Evolutionary conservation across 1,140 invertebrate species (phyloP).

Genomic region (Helicoverpa armigera): DNA sequence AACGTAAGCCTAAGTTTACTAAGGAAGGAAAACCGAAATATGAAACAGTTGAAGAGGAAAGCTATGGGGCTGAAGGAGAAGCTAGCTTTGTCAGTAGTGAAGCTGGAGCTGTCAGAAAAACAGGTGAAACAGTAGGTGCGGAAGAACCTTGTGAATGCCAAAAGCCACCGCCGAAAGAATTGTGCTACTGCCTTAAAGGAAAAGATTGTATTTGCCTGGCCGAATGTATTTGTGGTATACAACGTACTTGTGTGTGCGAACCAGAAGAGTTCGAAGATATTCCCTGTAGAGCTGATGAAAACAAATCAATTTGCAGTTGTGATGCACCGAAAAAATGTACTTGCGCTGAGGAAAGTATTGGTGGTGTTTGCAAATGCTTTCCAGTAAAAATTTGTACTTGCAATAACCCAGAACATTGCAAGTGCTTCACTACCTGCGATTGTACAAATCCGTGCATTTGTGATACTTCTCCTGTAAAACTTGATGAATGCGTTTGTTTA

Average conservation of each 20-base stretch:
- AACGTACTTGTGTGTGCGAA: slow-evolving; percentile 68
- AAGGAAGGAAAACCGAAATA: background rate
- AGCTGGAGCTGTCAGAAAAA: slow-evolving; percentile 5
- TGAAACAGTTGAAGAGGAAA: background rate
- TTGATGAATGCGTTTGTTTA: slow-evolving; percentile 69
- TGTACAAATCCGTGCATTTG: slow-evolving; percentile 74
- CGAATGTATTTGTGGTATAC: slow-evolving; percentile 71
- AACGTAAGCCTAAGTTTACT: slow-evolving; percentile 63
- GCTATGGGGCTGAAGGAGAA: background rate
- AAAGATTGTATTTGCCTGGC: slow-evolving; percentile 67
- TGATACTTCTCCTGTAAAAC: slow-evolving; percentile 60
- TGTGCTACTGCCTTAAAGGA: slow-evolving; percentile 69
- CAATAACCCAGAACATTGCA: slow-evolving; percentile 74
- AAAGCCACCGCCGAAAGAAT: slow-evolving; percentile 59
- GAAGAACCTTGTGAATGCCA: slow-evolving; percentile 72
- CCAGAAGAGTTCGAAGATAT: slow-evolving; percentile 53
- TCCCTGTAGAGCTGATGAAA: slow-evolving; percentile 60
- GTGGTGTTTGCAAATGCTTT: slow-evolving; percentile 68
- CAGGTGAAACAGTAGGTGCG: slow-evolving; percentile 31
- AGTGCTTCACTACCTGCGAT: slow-evolving; percentile 70
- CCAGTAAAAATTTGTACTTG: slow-evolving; percentile 71
- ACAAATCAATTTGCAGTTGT: slow-evolving; percentile 70
- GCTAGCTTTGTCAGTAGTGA: background rate
- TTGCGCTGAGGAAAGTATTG: slow-evolving; percentile 59
- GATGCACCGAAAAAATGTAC: slow-evolving; percentile 59